These are phyloP conservation scores for Campoplex capitator DNA, from an alignment of 2,888 invertebrate species.

Conservation along the genomic window DNA sequence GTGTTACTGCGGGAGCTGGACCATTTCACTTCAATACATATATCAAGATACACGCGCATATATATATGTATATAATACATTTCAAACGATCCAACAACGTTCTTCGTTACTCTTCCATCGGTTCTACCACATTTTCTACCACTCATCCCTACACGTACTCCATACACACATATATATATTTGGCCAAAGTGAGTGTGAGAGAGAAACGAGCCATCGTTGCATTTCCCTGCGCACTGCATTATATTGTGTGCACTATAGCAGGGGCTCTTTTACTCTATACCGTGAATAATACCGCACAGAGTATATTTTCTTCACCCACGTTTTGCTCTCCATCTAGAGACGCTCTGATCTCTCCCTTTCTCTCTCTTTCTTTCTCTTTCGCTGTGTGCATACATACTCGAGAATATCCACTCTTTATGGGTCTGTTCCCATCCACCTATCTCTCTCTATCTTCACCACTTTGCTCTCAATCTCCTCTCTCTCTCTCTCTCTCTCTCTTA, in stretches of 20 bases:
- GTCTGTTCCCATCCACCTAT: slow-evolving; percentile 36
- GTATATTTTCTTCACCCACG: slow-evolving; percentile 67
- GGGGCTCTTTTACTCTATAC: slow-evolving; percentile 41
- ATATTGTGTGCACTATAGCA: slow-evolving; percentile 36
- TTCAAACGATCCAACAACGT: slow-evolving; percentile 31
- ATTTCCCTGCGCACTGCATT: slow-evolving; percentile 45
- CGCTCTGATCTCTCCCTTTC: not conserved
- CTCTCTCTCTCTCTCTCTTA: slow-evolving; percentile 1
- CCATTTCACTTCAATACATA: slow-evolving; percentile 35
- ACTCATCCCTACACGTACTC: slow-evolving; percentile 50
- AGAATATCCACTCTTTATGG: slow-evolving; percentile 63
- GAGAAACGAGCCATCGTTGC: slow-evolving; percentile 24
- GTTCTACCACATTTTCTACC: slow-evolving; percentile 57
- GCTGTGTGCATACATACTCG: slow-evolving; percentile 44
- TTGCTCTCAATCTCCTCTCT: slow-evolving; percentile 24
- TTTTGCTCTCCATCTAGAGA: slow-evolving; percentile 61
- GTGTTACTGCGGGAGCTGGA: slow-evolving; percentile 40
- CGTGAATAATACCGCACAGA: slow-evolving; percentile 7
- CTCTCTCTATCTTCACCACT: slow-evolving; percentile 39
- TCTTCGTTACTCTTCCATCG: slow-evolving; percentile 52
- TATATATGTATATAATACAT: not conserved
- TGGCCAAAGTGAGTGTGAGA: not conserved
- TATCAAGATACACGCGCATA: not conserved
- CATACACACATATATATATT: not conserved
- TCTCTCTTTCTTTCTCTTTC: not conserved